Base-by-base conservation (phyloP, 37 sponge, comb jelly and placozoan species). In the Bolinopsis microptera region DNA sequence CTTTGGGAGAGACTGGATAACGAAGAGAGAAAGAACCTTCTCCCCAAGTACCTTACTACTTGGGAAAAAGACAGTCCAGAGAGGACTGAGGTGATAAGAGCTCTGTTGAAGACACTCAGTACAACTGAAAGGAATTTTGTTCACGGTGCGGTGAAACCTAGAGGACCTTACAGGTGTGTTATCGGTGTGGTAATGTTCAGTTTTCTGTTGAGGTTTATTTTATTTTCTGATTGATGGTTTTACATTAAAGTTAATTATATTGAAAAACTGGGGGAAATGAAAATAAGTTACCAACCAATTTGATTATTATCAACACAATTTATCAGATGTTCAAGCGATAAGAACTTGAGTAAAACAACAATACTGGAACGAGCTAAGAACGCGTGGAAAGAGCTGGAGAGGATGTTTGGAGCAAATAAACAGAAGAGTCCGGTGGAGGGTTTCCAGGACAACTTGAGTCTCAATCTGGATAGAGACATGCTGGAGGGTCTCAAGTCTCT, bases 151-250 rank as follows among this genome's bases (percentile, higher is more conserved):
- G 48, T 34, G 1, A 86, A 86, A 39, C 90, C 90, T 3, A 38
- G 90, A 48, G 90, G 90, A 86, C 90, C 90, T 3, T 86, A 86
- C 90, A 39, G 90, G 90, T 86, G 26, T 28, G n/a, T n/a, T n/a
- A n/a, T n/a, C n/a, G n/a, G n/a, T n/a, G n/a, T n/a, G n/a, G n/a
- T n/a, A n/a, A n/a, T n/a, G n/a, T 30, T 8, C 13, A 72, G 75
- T 72, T 48, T 48, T 48, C 13, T 48, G 61, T 48, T 13, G 61
- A 18, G 61, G 13, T 13, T 18, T 48, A 48, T 48, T 48, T 48
- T 48, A 48, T 48, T 48, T 48, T 48, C 5, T 48, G 61, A 48
- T 5, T 48, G 61, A 48, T 48, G 61, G 13, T 48, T 48, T 48
- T n/a, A n/a, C n/a, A 13, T 48, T 26, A 3, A 70, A 70, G 74